These are phyloP conservation scores for Indicator indicator DNA, from an alignment of 2,113 vertebrate species.

Conservation along the genomic window DNA sequence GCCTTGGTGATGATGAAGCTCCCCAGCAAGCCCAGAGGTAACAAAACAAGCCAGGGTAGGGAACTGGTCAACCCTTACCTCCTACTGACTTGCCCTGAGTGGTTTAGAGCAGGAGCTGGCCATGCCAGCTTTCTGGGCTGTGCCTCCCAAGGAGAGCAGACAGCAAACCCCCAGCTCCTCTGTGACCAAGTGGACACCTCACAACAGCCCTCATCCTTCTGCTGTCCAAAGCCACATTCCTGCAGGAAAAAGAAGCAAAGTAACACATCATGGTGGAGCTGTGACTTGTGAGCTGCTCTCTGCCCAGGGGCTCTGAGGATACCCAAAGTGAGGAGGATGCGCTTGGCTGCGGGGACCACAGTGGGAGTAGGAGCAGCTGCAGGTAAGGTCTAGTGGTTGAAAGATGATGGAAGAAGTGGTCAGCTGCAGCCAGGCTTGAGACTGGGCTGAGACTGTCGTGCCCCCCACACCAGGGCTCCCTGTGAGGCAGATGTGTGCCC, in stretches of 20 bases:
- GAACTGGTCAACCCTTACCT: background rate
- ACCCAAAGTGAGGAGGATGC: background rate
- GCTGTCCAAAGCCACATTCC: background rate
- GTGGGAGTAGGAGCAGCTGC: background rate
- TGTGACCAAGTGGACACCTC: background rate
- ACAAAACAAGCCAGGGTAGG: background rate
- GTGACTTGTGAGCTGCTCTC: rapidly evolving
- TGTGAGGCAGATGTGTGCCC: rapidly evolving
- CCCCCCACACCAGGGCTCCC: background rate
- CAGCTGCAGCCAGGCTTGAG: background rate
- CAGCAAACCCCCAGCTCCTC: background rate
- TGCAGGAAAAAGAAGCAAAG: background rate
- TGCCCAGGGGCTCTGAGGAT: background rate
- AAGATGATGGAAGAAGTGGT: background rate
- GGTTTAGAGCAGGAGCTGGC: background rate
- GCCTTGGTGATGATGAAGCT: rapidly evolving
- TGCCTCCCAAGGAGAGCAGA: background rate
- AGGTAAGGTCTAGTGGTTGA: background rate
- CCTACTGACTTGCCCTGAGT: background rate
- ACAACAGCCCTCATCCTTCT: background rate
- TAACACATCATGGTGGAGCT: background rate
- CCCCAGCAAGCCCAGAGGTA: background rate
- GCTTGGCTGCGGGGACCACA: rapidly evolving
- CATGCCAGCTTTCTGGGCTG: background rate
- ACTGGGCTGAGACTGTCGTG: background rate